Conservation (phyloP, 2,113 vertebrate genomes). For the Blennius ocellaris region DNA sequence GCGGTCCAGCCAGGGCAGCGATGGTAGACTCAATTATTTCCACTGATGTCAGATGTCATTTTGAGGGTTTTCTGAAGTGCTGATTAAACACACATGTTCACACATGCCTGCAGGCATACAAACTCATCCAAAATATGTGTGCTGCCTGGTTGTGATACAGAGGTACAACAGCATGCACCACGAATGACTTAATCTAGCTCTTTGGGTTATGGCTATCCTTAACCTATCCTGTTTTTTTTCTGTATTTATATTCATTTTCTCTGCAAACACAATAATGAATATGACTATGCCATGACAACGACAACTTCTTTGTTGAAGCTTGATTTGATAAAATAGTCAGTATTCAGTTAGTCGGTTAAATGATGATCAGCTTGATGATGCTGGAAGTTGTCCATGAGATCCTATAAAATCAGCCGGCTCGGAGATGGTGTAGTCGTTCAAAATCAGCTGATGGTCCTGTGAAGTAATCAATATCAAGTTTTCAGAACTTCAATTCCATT, state of each 20-base stretch:
- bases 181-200: background rate
- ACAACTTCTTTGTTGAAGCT: too few relatives aligned
- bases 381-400: too few relatives aligned
- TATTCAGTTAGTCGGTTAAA: background rate
- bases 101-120: background rate
- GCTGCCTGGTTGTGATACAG: background rate
- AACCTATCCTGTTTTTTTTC: background rate
- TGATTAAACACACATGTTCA: background rate
- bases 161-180: background rate
- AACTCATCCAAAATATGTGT: background rate
- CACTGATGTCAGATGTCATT: slow-evolving; percentile 8
- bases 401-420: too few relatives aligned
- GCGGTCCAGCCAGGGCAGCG: slow-evolving; percentile 5
- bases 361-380: background rate
- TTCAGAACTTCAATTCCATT: too few relatives aligned
- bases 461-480: too few relatives aligned
- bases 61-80: background rate
- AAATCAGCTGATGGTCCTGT: too few relatives aligned
- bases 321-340: background rate
- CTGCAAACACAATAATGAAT: background rate
- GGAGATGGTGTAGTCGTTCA: too few relatives aligned
- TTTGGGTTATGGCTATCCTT: background rate
- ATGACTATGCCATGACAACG: background rate
- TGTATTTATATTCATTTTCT: background rate
- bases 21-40: slow-evolving; percentile 28